phyloP scores from a whole-genome alignment of 2,797 vertebrate species.

The Channa striata region DNA sequence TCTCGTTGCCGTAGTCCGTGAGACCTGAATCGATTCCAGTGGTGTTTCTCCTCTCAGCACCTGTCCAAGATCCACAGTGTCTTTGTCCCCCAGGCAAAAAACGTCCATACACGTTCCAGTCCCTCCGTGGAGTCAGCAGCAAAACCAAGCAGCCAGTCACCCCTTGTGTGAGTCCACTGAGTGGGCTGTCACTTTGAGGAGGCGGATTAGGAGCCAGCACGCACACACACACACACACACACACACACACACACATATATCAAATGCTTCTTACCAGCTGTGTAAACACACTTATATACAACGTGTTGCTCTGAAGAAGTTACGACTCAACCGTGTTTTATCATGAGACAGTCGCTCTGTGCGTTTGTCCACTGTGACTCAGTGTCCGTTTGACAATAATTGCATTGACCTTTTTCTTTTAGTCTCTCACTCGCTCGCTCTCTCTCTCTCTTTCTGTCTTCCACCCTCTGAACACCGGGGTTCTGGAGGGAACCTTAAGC shows the following conservation, averaged over 20 bases:
- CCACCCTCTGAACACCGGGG: constrained; percentile 30
- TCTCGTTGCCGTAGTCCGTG: neutral
- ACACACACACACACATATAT: constrained; percentile 1
- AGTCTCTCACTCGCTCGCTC: constrained; percentile 16
- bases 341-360: constrained; percentile 15
- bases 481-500: constrained; percentile 7
- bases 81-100: constrained; percentile 14
- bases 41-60: constrained; percentile 26
- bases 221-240: constrained; percentile 27
- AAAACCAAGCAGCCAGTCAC: constrained; percentile 37
- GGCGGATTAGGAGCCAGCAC: constrained; percentile 61
- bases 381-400: constrained; percentile 50
- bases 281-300: constrained; percentile 32
- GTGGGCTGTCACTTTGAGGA: constrained; percentile 64
- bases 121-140: constrained; percentile 36
- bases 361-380: constrained; percentile 49
- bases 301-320: constrained; percentile 1
- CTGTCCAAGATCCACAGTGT: constrained; percentile 15
- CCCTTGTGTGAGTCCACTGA: constrained; percentile 42
- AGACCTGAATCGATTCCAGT: constrained; percentile 1
- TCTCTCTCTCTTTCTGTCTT: constrained; percentile 19
- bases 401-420: constrained; percentile 56
- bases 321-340: constrained; percentile 21
- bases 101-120: constrained; percentile 28
- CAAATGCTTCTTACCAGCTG: constrained; percentile 40